Percentiles rank a stretch among this genome's conserved stretches.
Conservation (phyloP, 2,888 invertebrate species). For the Anthophora plumipes region DNA sequence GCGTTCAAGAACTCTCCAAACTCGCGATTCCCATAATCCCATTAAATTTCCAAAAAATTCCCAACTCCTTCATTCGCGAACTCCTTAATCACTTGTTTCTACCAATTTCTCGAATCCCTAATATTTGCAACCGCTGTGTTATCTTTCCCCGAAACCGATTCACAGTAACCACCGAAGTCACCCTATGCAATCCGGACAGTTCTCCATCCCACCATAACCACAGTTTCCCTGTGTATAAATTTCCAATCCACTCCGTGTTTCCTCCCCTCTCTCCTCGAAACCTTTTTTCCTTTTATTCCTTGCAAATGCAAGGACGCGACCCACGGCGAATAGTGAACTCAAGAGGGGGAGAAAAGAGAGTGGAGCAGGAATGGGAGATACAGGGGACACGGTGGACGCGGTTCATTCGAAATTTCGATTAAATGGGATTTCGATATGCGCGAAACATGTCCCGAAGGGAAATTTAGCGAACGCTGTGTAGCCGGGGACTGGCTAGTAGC, state of each 20-base stretch:
- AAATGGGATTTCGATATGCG: conserved; percentile 79
- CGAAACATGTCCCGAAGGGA: conserved; percentile 76
- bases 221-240: conserved; percentile 11
- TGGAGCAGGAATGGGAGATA: background rate
- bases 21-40: too few relatives aligned
- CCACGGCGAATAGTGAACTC: background rate
- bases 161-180: background rate
- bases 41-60: too few relatives aligned
- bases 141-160: too few relatives aligned
- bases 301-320: conserved; percentile 33
- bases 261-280: background rate
- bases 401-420: conserved; percentile 77
- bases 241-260: conserved; percentile 1
- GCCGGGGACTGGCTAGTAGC: conserved; percentile 26
- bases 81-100: too few relatives aligned
- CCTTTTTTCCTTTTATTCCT: conserved; percentile 9
- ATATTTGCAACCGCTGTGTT: too few relatives aligned
- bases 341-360: background rate
- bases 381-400: conserved; percentile 9
- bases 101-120: too few relatives aligned
- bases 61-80: too few relatives aligned
- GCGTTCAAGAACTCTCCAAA: too few relatives aligned
- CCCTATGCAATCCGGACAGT: background rate
- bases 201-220: background rate
- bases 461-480: conserved; percentile 75